Evolutionary conservation across 2,797 vertebrate species (phyloP).

Genomic region (Acridotheres tristis): DNA sequence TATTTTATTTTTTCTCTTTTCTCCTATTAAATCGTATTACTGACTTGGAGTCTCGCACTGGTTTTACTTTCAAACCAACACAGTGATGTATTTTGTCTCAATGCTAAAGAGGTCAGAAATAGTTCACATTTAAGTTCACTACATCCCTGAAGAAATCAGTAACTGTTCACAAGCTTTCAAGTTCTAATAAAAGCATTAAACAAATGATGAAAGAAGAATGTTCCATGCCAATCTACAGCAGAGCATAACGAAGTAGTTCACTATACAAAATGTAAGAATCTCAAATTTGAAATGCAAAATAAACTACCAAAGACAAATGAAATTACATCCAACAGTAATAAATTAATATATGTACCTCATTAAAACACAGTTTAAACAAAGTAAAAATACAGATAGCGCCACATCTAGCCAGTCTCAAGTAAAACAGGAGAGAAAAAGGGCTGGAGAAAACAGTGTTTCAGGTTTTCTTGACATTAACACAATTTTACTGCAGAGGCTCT

Average conservation of each 20-base stretch:
- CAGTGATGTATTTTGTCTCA: background rate
- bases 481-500: background rate
- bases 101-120: background rate
- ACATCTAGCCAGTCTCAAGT: background rate
- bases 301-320: background rate
- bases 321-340: background rate
- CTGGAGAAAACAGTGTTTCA: background rate
- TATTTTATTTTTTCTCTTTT: too few species aligned
- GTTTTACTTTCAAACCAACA: too few species aligned
- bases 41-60: too few species aligned
- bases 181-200: background rate
- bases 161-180: background rate
- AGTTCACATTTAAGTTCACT: background rate
- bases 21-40: too few species aligned
- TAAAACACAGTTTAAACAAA: background rate
- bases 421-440: background rate
- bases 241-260: background rate
- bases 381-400: background rate
- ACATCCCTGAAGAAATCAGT: background rate
- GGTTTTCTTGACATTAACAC: background rate
- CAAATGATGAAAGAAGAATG: background rate
- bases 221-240: background rate
- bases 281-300: background rate
- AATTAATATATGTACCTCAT: background rate
- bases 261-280: background rate